Evolutionary conservation across 2,113 vertebrate species (phyloP), one percentile per base, ranked within the genome.

Genomic region (Deroptyus accipitrinus): DNA sequence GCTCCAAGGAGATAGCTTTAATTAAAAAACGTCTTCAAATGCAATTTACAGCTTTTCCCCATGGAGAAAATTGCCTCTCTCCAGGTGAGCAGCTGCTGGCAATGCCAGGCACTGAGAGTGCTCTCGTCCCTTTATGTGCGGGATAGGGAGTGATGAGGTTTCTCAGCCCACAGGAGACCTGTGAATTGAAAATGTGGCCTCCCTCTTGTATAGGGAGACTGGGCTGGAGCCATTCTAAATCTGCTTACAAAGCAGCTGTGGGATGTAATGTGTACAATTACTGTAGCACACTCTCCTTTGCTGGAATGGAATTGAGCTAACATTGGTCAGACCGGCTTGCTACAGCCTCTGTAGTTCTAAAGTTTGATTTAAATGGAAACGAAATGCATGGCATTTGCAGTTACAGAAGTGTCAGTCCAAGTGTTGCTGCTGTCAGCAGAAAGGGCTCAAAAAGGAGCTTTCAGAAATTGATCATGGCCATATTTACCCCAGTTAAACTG

Each of bases 31-130:
- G 33, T 31, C 68, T 91, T 83, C 89, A 86, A 76, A 93, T 90
- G 64, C 68, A 95, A 96, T 97, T 97, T 97, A 51, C 93, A 95
- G 64, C 82, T 96, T 96, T 94, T 96, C 54, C 85, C 85, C 18
- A 9, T 78, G 87, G 94, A 94, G 89, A 96, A 97, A 92, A 97
- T 97, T 96, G 87, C 72, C 55, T 94, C 94, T 91, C 12, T 0
- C 85, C 73, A 85, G 93, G 94, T 95, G 85, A 96, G 64, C 9
- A 1, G 51, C 83, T 92, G 76, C 80, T 1, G 3, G 93, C 84
- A 41, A 73, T 17, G 4, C 51, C 7, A 13, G 67, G 51, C 10
- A 4, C 52, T 5, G 9, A 28, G 63, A 67, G 59, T 15, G 63
- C 80, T 94, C 84, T 67, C 0, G 3, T 93, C 72, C 83, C 76